Evolutionary conservation across 2,797 vertebrate species (phyloP).

Genomic region (Lepus townsendii): DNA sequence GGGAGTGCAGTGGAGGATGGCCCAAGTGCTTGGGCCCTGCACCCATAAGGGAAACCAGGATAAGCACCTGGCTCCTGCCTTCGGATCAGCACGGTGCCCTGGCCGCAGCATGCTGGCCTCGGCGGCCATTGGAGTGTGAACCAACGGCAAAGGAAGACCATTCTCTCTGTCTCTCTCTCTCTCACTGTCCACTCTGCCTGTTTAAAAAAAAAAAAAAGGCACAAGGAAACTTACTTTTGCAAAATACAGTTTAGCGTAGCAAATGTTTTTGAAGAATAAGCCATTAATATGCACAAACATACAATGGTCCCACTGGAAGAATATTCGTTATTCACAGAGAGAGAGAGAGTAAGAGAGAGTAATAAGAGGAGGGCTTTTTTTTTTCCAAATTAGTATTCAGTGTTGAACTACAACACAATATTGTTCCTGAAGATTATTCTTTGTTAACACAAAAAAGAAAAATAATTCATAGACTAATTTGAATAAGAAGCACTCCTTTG

Average conservation of each 20-base stretch:
- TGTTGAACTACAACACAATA: slow-evolving; percentile 62
- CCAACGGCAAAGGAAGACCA: too few relatives aligned
- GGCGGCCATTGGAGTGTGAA: too few relatives aligned
- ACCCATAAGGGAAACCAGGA: too few relatives aligned
- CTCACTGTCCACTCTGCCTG: too few relatives aligned
- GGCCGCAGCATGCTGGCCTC: too few relatives aligned
- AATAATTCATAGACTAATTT: slow-evolving; percentile 62
- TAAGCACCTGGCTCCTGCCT: too few relatives aligned
- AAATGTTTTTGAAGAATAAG: slow-evolving; percentile 56
- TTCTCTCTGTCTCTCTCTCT: too few relatives aligned
- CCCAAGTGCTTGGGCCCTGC: too few relatives aligned
- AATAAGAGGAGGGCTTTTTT: slow-evolving; percentile 18
- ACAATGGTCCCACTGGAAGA: slow-evolving; percentile 51
- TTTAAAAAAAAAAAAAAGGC: background rate
- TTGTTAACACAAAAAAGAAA: slow-evolving; percentile 57
- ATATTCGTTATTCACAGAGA: slow-evolving; percentile 64
- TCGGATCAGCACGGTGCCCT: too few relatives aligned
- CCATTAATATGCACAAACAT: slow-evolving; percentile 23
- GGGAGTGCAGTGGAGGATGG: too few relatives aligned
- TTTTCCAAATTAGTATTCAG: slow-evolving; percentile 75
- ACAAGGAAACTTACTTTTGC: slow-evolving; percentile 49
- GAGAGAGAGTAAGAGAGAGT: slow-evolving; percentile 76
- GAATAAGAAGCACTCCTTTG: slow-evolving; percentile 44
- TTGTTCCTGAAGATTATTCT: slow-evolving; percentile 31
- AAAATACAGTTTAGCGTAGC: slow-evolving; percentile 30